A percentile compares a stretch with the other conserved stretches of the same genome.
Evolutionary conservation across 2,888 invertebrate species (phyloP).

Genomic region (Lasioglossum figueresi): DNA sequence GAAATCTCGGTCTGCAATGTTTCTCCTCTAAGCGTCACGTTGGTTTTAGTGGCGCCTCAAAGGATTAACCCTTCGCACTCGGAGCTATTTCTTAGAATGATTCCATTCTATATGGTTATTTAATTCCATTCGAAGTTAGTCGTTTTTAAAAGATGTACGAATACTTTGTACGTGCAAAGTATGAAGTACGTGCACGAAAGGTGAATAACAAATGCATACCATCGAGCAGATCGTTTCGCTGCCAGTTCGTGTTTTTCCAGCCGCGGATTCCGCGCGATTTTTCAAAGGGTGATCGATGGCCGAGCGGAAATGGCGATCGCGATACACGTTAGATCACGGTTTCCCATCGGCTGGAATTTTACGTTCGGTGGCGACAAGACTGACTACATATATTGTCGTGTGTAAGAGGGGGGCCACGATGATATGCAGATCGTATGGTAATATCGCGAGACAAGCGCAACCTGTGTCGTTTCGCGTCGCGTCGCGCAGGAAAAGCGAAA

Average conservation of each 20-base stretch:
- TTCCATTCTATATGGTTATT: too few relatives aligned
- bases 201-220: background rate
- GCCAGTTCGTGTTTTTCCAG: background rate
- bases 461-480: constrained; percentile 64
- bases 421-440: constrained; percentile 82
- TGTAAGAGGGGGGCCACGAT: constrained; percentile 41
- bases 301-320: constrained; percentile 19
- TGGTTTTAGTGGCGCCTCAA: background rate
- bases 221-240: background rate
- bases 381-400: constrained; percentile 57
- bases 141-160: too few relatives aligned
- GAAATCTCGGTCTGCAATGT: background rate
- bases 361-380: constrained; percentile 31
- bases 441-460: constrained; percentile 78
- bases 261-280: background rate
- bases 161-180: too few relatives aligned
- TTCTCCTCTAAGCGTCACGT: background rate
- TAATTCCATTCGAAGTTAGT: too few relatives aligned
- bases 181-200: too few relatives aligned
- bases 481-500: background rate
- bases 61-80: too few relatives aligned
- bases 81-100: too few relatives aligned
- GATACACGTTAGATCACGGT: constrained; percentile 18
- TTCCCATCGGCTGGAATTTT: constrained; percentile 47
- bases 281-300: background rate